Conservation (phyloP, 1,140 invertebrate species). For the Melitaea cinxia region DNA sequence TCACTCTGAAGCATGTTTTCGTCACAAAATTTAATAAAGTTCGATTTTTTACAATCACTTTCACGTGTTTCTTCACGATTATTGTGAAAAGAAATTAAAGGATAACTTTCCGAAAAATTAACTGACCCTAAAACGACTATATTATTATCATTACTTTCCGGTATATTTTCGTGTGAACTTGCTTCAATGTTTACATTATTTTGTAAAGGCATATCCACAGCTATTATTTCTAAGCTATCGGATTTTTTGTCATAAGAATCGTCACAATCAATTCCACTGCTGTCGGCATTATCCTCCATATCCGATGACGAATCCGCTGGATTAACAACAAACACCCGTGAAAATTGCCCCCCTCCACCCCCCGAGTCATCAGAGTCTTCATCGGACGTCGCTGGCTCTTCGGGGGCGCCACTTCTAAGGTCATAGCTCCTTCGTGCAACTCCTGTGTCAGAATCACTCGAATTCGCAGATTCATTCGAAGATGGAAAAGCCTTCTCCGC, state of each 20-base stretch:
- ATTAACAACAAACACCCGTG: slow-evolving; percentile 89
- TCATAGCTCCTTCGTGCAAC: slow-evolving; percentile 80
- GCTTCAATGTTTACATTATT: slow-evolving; percentile 51
- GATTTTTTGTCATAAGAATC: slow-evolving; percentile 75
- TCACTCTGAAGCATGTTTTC: slow-evolving; percentile 75
- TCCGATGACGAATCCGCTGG: slow-evolving; percentile 85
- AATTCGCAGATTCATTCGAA: slow-evolving; percentile 78
- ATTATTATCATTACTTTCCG: slow-evolving; percentile 52
- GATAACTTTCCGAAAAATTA: slow-evolving; percentile 64
- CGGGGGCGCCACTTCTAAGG: slow-evolving; percentile 72
- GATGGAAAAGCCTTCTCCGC: slow-evolving; percentile 82
- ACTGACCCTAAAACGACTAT: slow-evolving; percentile 67
- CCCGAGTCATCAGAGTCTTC: slow-evolving; percentile 86
- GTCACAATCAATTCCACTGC: slow-evolving; percentile 80
- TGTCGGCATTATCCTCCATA: slow-evolving; percentile 81
- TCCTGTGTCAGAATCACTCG: slow-evolving; percentile 78
- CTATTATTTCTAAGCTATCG: slow-evolving; percentile 66
- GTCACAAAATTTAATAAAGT: slow-evolving; percentile 68
- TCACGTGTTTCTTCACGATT: slow-evolving; percentile 49
- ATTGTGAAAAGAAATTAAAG: slow-evolving; percentile 54
- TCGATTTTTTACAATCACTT: slow-evolving; percentile 43
- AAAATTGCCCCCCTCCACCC: slow-evolving; percentile 86
- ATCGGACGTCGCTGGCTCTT: slow-evolving; percentile 79
- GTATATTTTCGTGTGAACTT: slow-evolving; percentile 41
- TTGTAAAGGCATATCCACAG: slow-evolving; percentile 54